Evolutionary conservation across 2,797 vertebrate genomes (phyloP).

Genomic region (Xyrichtys novacula): DNA sequence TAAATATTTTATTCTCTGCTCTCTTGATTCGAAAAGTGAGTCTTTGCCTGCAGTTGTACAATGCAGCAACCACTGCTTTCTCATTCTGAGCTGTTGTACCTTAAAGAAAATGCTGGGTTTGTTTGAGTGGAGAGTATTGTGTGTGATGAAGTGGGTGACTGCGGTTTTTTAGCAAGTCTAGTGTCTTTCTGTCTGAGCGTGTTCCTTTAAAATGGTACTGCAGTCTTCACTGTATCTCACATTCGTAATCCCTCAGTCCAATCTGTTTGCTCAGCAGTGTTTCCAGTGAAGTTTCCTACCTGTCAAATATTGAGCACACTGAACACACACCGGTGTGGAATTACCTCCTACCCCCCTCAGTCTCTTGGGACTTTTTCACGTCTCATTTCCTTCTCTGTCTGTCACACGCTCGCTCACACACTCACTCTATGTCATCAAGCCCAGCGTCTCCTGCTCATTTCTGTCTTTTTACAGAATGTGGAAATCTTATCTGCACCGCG

Average conservation of each 20-base stretch:
- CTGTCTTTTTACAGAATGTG: conserved; percentile 9
- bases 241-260: conserved; percentile 38
- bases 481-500: not conserved
- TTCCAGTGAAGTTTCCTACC: conserved; percentile 39
- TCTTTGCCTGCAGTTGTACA: not conserved
- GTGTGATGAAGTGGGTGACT: conserved; percentile 9
- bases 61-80: not conserved
- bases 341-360: conserved; percentile 18
- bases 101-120: not conserved
- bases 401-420: conserved; percentile 18
- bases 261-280: conserved; percentile 60
- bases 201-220: conserved; percentile 24
- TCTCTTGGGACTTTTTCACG: conserved; percentile 30
- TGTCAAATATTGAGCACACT: conserved; percentile 37
- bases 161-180: conserved; percentile 5
- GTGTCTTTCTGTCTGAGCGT: conserved; percentile 3
- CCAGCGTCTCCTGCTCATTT: conserved; percentile 15
- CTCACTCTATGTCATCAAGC: conserved; percentile 6
- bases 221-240: conserved; percentile 25
- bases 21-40: not conserved
- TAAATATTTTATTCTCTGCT: not conserved
- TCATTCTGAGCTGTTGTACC: not conserved
- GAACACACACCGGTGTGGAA: conserved; percentile 36
- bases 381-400: conserved; percentile 21
- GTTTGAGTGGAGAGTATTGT: not conserved